Evolutionary conservation across 2,888 invertebrate species (phyloP), one percentile per base, ranked within the genome.

Genomic region (Pardosa pseudoannulata): DNA sequence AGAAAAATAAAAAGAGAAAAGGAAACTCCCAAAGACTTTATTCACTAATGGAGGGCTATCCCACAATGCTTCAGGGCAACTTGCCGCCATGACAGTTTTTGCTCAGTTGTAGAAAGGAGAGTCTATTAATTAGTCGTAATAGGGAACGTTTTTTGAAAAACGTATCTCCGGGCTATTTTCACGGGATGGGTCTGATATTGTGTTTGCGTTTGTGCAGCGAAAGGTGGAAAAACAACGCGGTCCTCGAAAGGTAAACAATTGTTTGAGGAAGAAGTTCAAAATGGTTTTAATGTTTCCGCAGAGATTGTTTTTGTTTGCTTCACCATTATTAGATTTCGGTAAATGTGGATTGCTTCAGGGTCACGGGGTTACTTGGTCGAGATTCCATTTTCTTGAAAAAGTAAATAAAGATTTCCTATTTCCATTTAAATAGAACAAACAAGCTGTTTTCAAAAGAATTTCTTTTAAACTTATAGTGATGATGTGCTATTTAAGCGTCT

Each of bases 11-110:
- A n/a, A n/a, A n/a, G n/a, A n/a, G n/a, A n/a, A n/a, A n/a, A n/a
- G n/a, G 83, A 78, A 85, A 85, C 78, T 78, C 79, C 83, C 73
- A 72, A 62, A 74, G 74, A 65, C 76, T 76, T 72, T 86, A 70
- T 74, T 74, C 79, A 62, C 79, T 70, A 86, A 86, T 86, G 86
- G 86, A 74, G 86, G 86, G 86, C 79, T 86, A 79, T 86, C 79
- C 86, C 86, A 86, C 70, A 79, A 79, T 79, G 86, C 86, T 79
- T 31, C 62, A 36, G 86, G 79, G 79, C 79, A 79, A 67, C 46
- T n/a, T 36, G 79, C 75, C 82, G 83, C 83, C 83, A 83, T 79
- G 79, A 86, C 79, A 74, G n/a, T n/a, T n/a, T 46, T 79, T n/a
- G 78, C 29, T 31, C 31, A 72, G 83, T 72, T 23, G 72, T 72